Conservation (phyloP, 2,113 vertebrate species). For the Mus musculus region GRCm39 chr6:99041501-99042000, state of each 20-base stretch:
- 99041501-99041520: slow-evolving; percentile 39
- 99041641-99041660: background rate
- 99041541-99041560: background rate
- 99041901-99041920: background rate
- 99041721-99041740: background rate
- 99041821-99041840: too few relatives aligned
- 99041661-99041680: background rate
- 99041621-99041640: background rate
- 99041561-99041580: too few relatives aligned
- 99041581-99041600: background rate
- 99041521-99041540: background rate
- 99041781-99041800: background rate
- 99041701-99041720: background rate
- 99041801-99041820: background rate
- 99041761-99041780: background rate
- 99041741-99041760: background rate
- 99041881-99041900: background rate
- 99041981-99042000: background rate
- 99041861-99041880: background rate
- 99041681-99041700: background rate
- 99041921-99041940: background rate
- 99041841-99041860: background rate
- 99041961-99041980: background rate
- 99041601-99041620: background rate
- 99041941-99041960: background rate